phyloP scores from a whole-genome alignment of 2,113 vertebrate genomes.

The Melospiza georgiana region DNA sequence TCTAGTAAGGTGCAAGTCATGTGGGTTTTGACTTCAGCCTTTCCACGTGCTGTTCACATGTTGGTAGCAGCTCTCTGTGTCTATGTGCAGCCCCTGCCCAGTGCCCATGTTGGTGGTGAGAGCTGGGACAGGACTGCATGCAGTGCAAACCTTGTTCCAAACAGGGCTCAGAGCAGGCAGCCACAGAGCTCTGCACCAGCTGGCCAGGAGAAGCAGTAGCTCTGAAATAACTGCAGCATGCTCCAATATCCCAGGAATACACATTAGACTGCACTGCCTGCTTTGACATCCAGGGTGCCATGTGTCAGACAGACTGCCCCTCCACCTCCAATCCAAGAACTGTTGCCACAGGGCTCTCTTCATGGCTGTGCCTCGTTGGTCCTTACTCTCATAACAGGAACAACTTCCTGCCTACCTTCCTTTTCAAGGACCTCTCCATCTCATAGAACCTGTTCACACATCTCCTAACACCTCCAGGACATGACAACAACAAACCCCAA shows the following conservation, averaged over 20 bases:
- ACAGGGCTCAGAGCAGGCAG: not conserved
- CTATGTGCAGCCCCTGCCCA: not conserved
- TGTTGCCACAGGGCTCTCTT: not conserved
- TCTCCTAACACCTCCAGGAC: not conserved
- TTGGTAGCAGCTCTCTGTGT: not conserved
- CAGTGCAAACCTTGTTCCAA: not conserved
- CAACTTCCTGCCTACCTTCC: not conserved
- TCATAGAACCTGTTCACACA: rapidly evolving
- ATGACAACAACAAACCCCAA: not conserved
- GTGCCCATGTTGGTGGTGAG: rapidly evolving
- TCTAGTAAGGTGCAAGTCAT: not conserved
- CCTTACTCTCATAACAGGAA: not conserved
- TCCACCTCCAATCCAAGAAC: rapidly evolving
- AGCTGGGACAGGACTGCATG: not conserved
- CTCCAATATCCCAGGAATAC: not conserved
- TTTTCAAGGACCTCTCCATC: not conserved
- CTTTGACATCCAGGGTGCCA: not conserved
- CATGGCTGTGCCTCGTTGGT: not conserved
- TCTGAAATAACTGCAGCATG: not conserved
- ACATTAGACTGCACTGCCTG: not conserved
- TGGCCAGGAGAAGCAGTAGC: not conserved
- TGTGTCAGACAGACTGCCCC: too few relatives aligned
- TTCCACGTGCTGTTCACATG: not conserved
- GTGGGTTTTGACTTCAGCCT: not conserved
- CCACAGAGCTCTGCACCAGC: not conserved